Percentiles rank a stretch among this genome's conserved stretches.
These are phyloP conservation scores for Sphecodes monilicornis DNA, from an alignment of 2,888 invertebrate species.

Conservation along the genomic window DNA sequence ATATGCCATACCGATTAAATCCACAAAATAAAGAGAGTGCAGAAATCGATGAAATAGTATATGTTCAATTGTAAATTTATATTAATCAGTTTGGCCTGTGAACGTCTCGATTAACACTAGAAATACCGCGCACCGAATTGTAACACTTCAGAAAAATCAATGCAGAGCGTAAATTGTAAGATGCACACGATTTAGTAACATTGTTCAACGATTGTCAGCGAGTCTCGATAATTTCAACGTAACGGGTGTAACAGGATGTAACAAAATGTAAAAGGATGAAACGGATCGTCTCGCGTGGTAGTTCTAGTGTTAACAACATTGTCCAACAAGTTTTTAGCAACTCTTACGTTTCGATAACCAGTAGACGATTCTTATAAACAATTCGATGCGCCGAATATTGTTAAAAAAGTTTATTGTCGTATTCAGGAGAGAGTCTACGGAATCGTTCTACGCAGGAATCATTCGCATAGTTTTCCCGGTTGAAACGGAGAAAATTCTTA, in stretches of 20 bases:
- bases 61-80: neutral
- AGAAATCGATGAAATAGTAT: neutral
- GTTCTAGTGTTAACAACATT: neutral
- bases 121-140: neutral
- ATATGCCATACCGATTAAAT: neutral
- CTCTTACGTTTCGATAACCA: neutral
- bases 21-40: neutral
- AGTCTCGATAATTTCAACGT: neutral
- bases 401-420: too few species aligned
- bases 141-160: neutral
- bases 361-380: neutral
- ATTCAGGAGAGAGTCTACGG: too few species aligned
- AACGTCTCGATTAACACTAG: neutral
- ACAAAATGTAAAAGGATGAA: neutral
- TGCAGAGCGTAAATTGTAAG: neutral
- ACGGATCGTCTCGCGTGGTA: neutral
- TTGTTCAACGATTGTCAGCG: neutral
- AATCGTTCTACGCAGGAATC: too few species aligned
- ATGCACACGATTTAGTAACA: neutral
- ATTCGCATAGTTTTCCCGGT: too few species aligned
- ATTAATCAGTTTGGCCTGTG: neutral
- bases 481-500: too few species aligned
- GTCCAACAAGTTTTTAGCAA: neutral
- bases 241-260: too few species aligned
- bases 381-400: too few species aligned